A percentile compares a stretch with the other conserved stretches of the same genome.
phyloP scores from a whole-genome alignment of 2,888 invertebrate species.

The Metacarcinus magister region DNA sequence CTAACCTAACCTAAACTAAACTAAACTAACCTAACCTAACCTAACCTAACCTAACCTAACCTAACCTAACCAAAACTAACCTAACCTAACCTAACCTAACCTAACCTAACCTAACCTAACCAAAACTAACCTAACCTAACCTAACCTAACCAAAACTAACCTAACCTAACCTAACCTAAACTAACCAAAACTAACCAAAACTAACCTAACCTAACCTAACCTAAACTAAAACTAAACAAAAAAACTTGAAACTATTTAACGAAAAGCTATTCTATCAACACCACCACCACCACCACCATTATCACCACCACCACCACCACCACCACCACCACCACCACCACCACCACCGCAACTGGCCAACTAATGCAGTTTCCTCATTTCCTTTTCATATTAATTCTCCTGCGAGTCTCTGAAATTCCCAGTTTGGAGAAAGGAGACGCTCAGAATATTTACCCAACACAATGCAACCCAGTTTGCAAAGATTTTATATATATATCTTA shows the following conservation, averaged over 20 bases:
- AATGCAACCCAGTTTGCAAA: neutral
- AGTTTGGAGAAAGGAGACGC: neutral
- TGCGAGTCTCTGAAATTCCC: neutral
- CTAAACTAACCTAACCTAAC: too few species aligned
- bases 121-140: too few species aligned
- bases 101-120: too few species aligned
- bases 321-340: neutral
- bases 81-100: too few species aligned
- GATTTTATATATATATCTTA: neutral
- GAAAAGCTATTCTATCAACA: neutral
- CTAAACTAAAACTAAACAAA: neutral
- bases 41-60: too few species aligned
- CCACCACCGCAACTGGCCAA: neutral
- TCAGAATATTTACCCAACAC: neutral
- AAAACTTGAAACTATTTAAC: too few species aligned
- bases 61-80: too few species aligned
- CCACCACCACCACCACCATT: neutral
- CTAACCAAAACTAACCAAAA: too few species aligned
- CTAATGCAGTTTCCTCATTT: conserved; percentile 34
- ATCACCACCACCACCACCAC: neutral
- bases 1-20: too few species aligned
- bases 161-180: too few species aligned
- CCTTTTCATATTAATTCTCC: conserved; percentile 16
- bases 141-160: too few species aligned
- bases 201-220: too few species aligned